Evolutionary conservation across 2,888 invertebrate species (phyloP), one percentile per base, ranked within the genome.

Genomic region (Drosophila pegasa): DNA sequence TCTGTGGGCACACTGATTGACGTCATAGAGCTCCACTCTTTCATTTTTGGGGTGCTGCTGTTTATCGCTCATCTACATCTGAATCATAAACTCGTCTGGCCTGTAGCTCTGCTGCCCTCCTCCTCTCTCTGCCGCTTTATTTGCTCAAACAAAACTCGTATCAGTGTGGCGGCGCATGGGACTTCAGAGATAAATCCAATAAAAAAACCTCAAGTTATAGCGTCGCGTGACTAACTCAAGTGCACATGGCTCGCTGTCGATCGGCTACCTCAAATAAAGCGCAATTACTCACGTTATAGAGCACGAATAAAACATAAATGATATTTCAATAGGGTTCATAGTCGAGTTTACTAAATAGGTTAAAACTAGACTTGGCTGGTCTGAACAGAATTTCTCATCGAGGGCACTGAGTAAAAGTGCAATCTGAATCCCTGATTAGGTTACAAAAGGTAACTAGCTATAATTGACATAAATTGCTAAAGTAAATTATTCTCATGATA

Each of bases 151-250:
- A 41, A 41, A 48, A 16, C 40, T 40, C 41, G 18, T 59, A 45
- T 55, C 63, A 43, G 37, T 35, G n/a, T 7, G 20, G 20, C 18
- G 48, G 37, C 50, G 31, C 43, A 54, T 31, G 29, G 3, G 37
- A 56, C 29, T 18, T 35, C 20, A 18, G 29, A 31, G 50, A 52
- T 69, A 60, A 68, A 40, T 47, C 43, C 55, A 60, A 48, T 59
- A n/a, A n/a, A 59, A 55, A 31, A 67, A 69, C 58, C 56, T 63
- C 31, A 59, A 62, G 56, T 60, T 60, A 3, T 71, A 57, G 63
- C 54, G 56, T 54, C 57, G 75, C 84, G 75, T 82, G 80, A 84
- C 77, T 77, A 86, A 86, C 65, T 76, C 20, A 58, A 73, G 55
- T 75, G 71, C 72, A 68, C 72, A 75, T 55, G 59, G 41, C 33